phyloP scores from a whole-genome alignment of 2,797 vertebrate genomes.

The Prionace glauca region DNA sequence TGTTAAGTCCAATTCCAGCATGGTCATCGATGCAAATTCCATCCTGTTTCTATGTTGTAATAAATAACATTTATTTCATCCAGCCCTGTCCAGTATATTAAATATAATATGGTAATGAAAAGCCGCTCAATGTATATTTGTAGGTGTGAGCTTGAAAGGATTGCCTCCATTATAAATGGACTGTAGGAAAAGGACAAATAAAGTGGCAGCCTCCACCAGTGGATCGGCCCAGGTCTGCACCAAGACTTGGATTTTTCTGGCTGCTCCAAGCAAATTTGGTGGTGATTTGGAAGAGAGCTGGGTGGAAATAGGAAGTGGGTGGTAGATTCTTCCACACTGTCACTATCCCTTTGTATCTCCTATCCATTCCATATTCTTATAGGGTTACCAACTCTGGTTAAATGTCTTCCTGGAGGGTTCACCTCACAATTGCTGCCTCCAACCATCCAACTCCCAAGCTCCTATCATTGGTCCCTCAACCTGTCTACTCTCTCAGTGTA shows the following conservation, averaged over 20 bases:
- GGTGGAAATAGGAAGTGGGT: no score
- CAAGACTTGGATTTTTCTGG: no score
- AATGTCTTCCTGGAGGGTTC: not conserved
- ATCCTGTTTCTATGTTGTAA: not conserved
- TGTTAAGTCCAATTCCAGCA: not conserved
- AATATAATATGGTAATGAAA: not conserved
- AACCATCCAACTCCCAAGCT: not conserved
- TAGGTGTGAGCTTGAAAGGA: not conserved
- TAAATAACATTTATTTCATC: not conserved
- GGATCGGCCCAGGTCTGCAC: no score
- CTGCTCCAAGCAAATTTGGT: no score
- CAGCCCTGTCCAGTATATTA: not conserved
- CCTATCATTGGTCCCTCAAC: not conserved
- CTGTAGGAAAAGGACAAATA: no score
- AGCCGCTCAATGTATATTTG: not conserved
- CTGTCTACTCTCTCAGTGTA: not conserved
- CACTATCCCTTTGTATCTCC: no score
- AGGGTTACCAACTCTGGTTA: not conserved
- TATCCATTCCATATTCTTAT: no score
- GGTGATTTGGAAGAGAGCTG: no score
- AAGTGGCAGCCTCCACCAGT: no score
- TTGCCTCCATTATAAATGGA: no score
- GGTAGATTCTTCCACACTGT: no score
- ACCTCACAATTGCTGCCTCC: not conserved
- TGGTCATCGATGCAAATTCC: not conserved